Conservation (phyloP, 2,888 invertebrate species). For the Amiota minor region DNA sequence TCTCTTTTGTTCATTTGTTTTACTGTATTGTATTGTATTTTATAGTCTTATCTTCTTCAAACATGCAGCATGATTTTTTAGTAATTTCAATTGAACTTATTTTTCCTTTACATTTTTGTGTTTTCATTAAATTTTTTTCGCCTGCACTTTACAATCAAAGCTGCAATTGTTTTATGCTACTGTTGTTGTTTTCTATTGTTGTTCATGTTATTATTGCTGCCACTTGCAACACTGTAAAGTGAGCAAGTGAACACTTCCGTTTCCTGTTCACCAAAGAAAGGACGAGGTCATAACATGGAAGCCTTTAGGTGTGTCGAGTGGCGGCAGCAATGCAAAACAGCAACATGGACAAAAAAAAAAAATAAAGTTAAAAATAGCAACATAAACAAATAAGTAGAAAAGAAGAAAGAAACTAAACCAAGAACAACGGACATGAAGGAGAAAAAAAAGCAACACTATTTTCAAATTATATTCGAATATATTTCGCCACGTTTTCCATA, state of each 20-base stretch:
- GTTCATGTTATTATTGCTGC: neutral
- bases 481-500: too few species aligned
- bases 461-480: neutral
- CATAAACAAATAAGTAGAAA: neutral
- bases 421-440: conserved; percentile 31
- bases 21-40: conserved; percentile 38
- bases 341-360: neutral
- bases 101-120: neutral
- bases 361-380: neutral
- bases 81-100: neutral
- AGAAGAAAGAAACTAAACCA: neutral
- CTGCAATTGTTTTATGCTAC: conserved; percentile 51
- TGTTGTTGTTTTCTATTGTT: conserved; percentile 45
- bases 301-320: neutral
- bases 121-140: neutral
- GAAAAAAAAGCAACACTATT: conserved; percentile 19
- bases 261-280: conserved; percentile 45
- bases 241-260: conserved; percentile 58
- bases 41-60: too few species aligned
- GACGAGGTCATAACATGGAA: neutral
- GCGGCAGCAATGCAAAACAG: neutral
- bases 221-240: conserved; percentile 25
- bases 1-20: conserved; percentile 44
- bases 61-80: neutral
- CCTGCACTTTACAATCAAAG: conserved; percentile 51